A percentile compares a stretch with the other conserved stretches of the same genome.
Evolutionary conservation across 2,113 vertebrate genomes (phyloP).

Genomic region (Motacilla tschutschensis): DNA sequence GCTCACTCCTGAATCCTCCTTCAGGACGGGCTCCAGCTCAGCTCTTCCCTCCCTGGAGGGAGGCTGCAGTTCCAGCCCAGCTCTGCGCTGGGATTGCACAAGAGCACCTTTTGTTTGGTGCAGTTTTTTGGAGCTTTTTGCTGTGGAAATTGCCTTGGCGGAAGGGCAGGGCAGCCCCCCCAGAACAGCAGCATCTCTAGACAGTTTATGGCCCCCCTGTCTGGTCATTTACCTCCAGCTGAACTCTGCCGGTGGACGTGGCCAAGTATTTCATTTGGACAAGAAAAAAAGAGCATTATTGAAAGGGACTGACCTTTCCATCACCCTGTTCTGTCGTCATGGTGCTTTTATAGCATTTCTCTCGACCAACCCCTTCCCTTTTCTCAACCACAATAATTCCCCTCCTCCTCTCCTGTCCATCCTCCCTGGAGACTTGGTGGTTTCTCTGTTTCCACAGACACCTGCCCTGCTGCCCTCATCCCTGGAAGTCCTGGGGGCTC

Average conservation of each 20-base stretch:
- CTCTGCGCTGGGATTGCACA: not conserved
- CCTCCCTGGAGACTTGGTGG: conserved; percentile 15
- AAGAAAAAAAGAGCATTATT: conserved; percentile 47
- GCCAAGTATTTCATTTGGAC: conserved; percentile 60
- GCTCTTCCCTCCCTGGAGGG: not conserved
- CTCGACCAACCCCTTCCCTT: conserved; percentile 36
- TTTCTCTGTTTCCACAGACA: conserved; percentile 25
- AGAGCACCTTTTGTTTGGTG: not conserved
- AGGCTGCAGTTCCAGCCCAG: not conserved
- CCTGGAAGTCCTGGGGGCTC: not conserved
- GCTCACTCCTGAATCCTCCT: not conserved
- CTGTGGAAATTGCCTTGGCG: not conserved
- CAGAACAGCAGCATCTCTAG: conserved; percentile 49
- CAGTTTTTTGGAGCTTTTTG: not conserved
- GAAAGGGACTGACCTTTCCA: conserved; percentile 65
- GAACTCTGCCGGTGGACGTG: conserved; percentile 74
- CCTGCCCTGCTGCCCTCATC: not conserved
- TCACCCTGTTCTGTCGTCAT: conserved; percentile 65
- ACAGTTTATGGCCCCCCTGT: conserved; percentile 77
- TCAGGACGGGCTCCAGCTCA: not conserved
- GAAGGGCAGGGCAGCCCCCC: not conserved
- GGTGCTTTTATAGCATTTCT: conserved; percentile 62
- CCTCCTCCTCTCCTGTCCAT: conserved; percentile 19
- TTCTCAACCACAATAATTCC: conserved; percentile 32
- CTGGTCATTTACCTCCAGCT: conserved; percentile 78